These are phyloP conservation scores for Diadophis punctatus DNA, from an alignment of 2,113 vertebrate genomes.

Conservation along the genomic window DNA sequence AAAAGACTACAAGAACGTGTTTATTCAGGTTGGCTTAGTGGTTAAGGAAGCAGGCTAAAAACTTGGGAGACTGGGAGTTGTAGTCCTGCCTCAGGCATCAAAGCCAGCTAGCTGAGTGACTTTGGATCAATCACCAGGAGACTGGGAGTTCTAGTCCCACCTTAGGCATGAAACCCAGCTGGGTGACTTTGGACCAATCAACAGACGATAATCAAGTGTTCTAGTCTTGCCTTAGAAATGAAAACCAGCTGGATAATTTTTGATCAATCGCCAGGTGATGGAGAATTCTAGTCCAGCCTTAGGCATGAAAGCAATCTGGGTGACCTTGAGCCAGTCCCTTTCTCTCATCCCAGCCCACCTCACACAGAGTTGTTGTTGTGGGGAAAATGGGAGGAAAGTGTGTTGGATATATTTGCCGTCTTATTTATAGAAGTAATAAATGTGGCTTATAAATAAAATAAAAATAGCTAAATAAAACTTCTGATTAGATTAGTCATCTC, in stretches of 20 bases:
- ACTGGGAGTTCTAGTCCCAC: too few relatives aligned
- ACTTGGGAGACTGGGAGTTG: neutral
- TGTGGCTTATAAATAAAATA: neutral
- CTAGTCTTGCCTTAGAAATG: neutral
- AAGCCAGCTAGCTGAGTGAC: neutral
- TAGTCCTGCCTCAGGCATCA: neutral
- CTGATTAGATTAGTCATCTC: neutral
- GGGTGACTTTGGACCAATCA: too few relatives aligned
- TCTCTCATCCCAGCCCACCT: neutral
- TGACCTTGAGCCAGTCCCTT: too few relatives aligned
- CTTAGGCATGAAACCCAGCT: too few relatives aligned
- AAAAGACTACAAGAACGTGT: neutral
- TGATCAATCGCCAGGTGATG: too few relatives aligned
- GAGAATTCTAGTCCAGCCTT: too few relatives aligned
- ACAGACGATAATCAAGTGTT: too few relatives aligned
- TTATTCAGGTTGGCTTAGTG: neutral
- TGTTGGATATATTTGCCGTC: neutral
- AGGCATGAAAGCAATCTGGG: too few relatives aligned
- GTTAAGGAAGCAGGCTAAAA: neutral
- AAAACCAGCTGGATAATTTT: too few relatives aligned
- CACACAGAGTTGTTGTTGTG: too few relatives aligned
- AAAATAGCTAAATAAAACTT: neutral
- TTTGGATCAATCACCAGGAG: too few relatives aligned
- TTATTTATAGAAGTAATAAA: neutral
- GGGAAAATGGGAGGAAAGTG: neutral